Percentiles rank a stretch among this genome's conserved stretches.
Evolutionary conservation across 2,888 invertebrate genomes (phyloP).

Genomic region (Hymenopus coronatus): DNA sequence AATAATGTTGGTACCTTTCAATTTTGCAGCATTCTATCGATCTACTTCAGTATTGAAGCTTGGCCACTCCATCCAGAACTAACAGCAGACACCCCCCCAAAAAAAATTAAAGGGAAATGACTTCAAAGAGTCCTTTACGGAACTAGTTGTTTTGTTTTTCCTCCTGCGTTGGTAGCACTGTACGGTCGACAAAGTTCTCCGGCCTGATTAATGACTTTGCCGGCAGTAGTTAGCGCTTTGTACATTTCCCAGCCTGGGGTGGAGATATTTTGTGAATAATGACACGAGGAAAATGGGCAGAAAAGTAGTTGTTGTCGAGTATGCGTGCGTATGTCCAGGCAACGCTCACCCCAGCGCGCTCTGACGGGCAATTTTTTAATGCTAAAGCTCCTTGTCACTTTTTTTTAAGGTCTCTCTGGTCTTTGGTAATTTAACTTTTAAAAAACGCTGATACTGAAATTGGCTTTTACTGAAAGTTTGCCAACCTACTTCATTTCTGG

Average conservation of each 20-base stretch:
- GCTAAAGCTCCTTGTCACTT: not conserved
- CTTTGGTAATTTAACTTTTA: not conserved
- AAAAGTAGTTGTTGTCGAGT: not conserved
- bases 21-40: too few species aligned
- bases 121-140: too few species aligned
- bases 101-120: too few species aligned
- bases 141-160: not conserved
- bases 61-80: too few species aligned
- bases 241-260: not conserved
- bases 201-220: constrained; percentile 22
- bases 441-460: not conserved
- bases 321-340: not conserved
- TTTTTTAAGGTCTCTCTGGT: not conserved
- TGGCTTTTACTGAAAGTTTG: not conserved
- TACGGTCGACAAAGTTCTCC: not conserved
- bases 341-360: not conserved
- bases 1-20: too few species aligned
- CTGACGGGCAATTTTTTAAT: not conserved
- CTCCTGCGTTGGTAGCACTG: not conserved
- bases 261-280: constrained; percentile 19
- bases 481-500: not conserved
- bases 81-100: too few species aligned
- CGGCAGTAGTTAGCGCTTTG: constrained; percentile 9
- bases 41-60: too few species aligned
- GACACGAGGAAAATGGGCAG: constrained; percentile 17